Evolutionary conservation across 2,113 vertebrate genomes (phyloP).

Genomic region (Glareola pratincola): DNA sequence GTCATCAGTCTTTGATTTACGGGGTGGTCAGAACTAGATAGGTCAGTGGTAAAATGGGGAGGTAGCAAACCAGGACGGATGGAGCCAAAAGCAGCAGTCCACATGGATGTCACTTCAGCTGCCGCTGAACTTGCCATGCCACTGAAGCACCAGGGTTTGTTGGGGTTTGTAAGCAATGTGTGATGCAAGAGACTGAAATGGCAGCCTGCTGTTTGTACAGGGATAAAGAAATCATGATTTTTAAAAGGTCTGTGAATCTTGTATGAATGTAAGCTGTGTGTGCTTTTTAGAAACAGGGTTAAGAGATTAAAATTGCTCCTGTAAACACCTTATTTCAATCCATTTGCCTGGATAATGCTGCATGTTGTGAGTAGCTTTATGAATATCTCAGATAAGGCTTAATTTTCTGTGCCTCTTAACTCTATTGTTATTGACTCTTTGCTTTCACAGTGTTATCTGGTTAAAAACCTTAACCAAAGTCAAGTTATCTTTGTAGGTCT

Average conservation of each 20-base stretch:
- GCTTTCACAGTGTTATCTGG: background rate
- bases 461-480: background rate
- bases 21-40: background rate
- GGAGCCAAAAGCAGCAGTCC: background rate
- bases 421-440: background rate
- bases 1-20: background rate
- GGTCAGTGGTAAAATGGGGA: background rate
- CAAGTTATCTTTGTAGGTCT: background rate
- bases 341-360: background rate
- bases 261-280: background rate
- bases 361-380: background rate
- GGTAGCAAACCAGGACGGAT: background rate
- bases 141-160: background rate
- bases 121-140: background rate
- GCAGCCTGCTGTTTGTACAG: background rate
- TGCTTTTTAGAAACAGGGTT: background rate
- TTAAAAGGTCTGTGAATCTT: background rate
- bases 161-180: background rate
- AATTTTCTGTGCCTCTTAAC: background rate
- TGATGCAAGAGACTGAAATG: background rate
- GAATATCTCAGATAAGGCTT: background rate
- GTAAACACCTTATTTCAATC: background rate
- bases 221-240: background rate
- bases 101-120: background rate
- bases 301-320: background rate